Conservation (phyloP, 2,797 vertebrate species). For the Pempheris klunzingeri region DNA sequence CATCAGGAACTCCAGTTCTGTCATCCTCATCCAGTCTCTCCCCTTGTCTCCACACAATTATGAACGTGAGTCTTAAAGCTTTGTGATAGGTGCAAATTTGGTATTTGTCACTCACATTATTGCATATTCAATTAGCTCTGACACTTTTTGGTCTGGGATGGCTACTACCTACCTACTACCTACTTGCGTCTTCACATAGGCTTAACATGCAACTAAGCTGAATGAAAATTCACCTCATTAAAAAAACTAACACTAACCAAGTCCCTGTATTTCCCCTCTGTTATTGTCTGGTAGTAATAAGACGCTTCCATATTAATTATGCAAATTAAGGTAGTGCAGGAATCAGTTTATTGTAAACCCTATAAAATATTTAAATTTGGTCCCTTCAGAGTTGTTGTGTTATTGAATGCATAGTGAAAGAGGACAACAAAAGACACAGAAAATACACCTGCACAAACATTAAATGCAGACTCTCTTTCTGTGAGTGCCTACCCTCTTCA, state of each 20-base stretch:
- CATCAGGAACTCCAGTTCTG: neutral
- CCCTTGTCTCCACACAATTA: no score
- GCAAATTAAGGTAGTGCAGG: constrained; percentile 8
- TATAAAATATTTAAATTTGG: constrained; percentile 18
- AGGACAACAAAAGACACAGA: constrained; percentile 1
- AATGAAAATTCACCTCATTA: neutral
- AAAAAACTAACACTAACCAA: neutral
- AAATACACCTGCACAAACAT: neutral
- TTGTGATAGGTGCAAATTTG: neutral
- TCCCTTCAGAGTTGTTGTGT: neutral
- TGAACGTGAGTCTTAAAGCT: neutral
- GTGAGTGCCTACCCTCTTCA: neutral
- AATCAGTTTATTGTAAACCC: neutral
- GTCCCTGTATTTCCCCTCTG: neutral
- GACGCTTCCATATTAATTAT: constrained; percentile 23
- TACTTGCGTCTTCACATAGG: neutral
- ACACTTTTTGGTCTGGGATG: no score
- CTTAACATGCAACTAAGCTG: neutral
- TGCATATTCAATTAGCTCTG: neutral
- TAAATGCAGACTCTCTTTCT: neutral
- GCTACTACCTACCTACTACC: no score
- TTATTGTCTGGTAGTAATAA: neutral
- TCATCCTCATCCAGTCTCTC: neutral
- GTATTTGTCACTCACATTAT: neutral
- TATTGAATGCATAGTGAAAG: neutral